Conservation (phyloP, 2,113 vertebrate genomes). For the Gavia stellata region DNA sequence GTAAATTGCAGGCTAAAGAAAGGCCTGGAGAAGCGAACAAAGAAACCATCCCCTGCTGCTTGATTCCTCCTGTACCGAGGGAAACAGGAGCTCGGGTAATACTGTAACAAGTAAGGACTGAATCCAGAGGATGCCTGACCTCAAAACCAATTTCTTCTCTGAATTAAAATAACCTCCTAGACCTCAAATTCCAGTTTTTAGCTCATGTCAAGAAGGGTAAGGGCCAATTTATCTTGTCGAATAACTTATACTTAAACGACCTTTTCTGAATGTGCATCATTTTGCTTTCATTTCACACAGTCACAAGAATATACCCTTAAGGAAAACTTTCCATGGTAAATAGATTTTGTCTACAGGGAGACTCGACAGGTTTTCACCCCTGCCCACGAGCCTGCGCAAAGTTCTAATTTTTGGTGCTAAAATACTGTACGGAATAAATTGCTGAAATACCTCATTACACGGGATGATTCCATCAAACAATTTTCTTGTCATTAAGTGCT, state of each 20-base stretch:
- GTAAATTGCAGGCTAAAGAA: not conserved
- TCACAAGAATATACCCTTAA: not conserved
- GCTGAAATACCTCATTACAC: conserved; percentile 47
- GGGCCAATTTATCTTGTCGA: not conserved
- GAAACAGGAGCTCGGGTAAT: not conserved
- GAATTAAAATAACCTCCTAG: not conserved
- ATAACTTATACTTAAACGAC: not conserved
- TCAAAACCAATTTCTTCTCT: not conserved
- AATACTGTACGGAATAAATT: conserved; percentile 14
- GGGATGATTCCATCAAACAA: conserved; percentile 48
- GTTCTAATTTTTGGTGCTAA: not conserved
- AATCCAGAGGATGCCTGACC: not conserved
- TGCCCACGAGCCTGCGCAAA: not conserved
- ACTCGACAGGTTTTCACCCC: not conserved
- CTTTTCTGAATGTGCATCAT: not conserved
- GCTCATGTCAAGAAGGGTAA: not conserved
- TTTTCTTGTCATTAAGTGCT: conserved; percentile 53
- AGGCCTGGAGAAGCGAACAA: not conserved
- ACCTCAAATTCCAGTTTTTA: not conserved
- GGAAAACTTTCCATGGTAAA: not conserved
- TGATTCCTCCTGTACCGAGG: not conserved
- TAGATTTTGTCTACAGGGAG: not conserved
- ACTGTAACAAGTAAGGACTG: not conserved
- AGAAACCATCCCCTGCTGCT: not conserved
- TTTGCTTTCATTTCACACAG: not conserved